Evolutionary conservation across 2,797 vertebrate species (phyloP).

Genomic region (Xenentodon cancila): DNA sequence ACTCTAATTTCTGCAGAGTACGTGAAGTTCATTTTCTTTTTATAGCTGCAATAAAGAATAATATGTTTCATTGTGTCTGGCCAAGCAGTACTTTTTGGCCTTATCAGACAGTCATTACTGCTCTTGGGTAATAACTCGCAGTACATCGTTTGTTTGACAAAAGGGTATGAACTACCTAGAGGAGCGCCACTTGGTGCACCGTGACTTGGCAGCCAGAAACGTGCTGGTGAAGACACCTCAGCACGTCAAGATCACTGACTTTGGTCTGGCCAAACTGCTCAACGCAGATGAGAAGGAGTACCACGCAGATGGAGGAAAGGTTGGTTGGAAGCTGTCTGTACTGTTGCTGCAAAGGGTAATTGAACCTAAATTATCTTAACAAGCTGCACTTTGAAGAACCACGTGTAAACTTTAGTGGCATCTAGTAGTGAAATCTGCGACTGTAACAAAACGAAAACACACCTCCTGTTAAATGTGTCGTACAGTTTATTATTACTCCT

Average conservation of each 20-base stretch:
- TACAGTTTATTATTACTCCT: no score
- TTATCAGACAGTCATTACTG: not conserved
- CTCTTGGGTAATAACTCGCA: slow-evolving; percentile 17
- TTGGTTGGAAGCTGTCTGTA: slow-evolving; percentile 55
- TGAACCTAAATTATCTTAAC: no score
- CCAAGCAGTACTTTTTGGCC: slow-evolving; percentile 5
- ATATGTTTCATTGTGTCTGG: slow-evolving; percentile 8
- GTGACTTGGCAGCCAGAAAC: slow-evolving; percentile 95
- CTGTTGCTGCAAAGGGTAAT: not conserved
- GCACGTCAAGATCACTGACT: slow-evolving; percentile 98
- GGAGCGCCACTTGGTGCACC: slow-evolving; percentile 95
- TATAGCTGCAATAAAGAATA: not conserved
- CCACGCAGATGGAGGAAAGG: slow-evolving; percentile 96
- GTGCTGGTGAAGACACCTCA: slow-evolving; percentile 97
- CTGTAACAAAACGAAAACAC: no score
- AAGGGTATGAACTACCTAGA: slow-evolving; percentile 99
- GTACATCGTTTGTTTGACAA: slow-evolving; percentile 47
- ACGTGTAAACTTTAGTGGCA: not conserved
- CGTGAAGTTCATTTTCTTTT: slow-evolving; percentile 10
- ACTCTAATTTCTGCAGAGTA: no score
- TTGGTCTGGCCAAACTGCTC: slow-evolving; percentile 95
- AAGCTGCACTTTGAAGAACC: no score
- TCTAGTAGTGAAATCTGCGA: not conserved
- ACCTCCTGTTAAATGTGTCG: no score
- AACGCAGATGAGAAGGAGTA: slow-evolving; percentile 96